Evolutionary conservation across 1,140 invertebrate genomes (phyloP).

Genomic region (Diorhabda carinulata): DNA sequence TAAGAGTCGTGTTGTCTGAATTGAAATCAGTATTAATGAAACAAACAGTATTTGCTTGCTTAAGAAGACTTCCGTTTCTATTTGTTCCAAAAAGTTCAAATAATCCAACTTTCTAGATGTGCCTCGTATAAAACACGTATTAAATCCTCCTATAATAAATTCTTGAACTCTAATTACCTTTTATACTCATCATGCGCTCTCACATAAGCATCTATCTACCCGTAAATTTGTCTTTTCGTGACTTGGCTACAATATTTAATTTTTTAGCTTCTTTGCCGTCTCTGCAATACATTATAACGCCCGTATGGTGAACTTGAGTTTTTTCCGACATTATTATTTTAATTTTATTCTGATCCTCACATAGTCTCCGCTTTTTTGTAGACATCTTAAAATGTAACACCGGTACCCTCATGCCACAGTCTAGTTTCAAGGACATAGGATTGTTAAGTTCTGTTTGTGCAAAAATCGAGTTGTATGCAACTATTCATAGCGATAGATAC

Average conservation of each 20-base stretch:
- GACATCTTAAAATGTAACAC: constrained; percentile 5
- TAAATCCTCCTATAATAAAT: no score
- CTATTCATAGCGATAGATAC: no score
- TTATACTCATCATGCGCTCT: no score
- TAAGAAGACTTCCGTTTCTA: no score
- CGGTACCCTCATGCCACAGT: constrained; percentile 8
- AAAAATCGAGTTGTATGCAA: neutral
- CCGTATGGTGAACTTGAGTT: constrained; percentile 2
- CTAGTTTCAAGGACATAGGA: neutral
- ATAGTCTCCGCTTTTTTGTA: constrained; percentile 5
- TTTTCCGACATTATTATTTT: constrained; percentile 7
- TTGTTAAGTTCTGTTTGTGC: neutral
- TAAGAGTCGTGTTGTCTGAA: no score
- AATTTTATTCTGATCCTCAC: constrained; percentile 5
- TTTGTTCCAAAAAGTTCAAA: no score
- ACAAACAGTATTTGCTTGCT: no score
- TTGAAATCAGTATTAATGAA: no score
- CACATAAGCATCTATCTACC: neutral
- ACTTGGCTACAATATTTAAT: neutral
- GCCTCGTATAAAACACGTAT: no score
- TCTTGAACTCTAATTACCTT: no score
- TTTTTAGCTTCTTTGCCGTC: neutral
- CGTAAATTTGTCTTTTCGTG: constrained; percentile 2
- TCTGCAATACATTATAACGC: constrained; percentile 4
- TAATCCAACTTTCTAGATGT: no score